Base-by-base conservation (phyloP, 2,113 vertebrate species). In the Hyla sarda region DNA sequence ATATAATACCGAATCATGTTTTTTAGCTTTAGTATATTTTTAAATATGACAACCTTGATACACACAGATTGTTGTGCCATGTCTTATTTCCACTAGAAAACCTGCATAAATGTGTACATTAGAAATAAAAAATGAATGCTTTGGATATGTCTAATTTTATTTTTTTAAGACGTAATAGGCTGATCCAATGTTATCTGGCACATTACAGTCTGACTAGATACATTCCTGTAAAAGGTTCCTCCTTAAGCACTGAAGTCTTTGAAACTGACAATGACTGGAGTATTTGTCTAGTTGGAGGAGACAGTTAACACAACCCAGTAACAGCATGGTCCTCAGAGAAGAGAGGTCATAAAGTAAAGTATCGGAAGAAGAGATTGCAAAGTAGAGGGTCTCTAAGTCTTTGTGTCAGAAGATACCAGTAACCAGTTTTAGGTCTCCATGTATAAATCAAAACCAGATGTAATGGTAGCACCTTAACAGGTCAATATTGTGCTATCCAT, bases 301-400 rank as follows among this genome's bases (percentile, higher is more conserved):
- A 82, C 58, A 67, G 79, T 23, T 82, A 82, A 82, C 79, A 82
- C 47, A 82, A 82, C 37, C 21, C 79, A 82, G 79, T 21, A 28
- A 82, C 56, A 14, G 37, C 17, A 25, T 80, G 32, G 32, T 82
- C 79, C 56, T 62, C 32, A 41, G 79, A 82, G 77, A 60, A 54
- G 54, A 80, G 30, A 60, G 37, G 37, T 71, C 34, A 71, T 71
- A 71, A 71, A 41, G 17, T 67, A 67, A 82, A 67, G 32, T 13
- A 47, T 60, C 79, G 16, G 60, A 82, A 82, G 79, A 12, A 67
- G 45, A 62, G 62, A 48, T 41, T 62, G 56, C 41, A 54, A 60
- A 17, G 41, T 81, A 37, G 28, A 34, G 78, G 56, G 56, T 17
- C 14, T 37, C 23, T 45, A 23, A 45, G 56, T 21, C 56, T 62